A percentile compares a stretch with the other conserved stretches of the same genome.
Evolutionary conservation across 1,140 invertebrate genomes (phyloP).

Genomic region (Ceratina japonica): DNA sequence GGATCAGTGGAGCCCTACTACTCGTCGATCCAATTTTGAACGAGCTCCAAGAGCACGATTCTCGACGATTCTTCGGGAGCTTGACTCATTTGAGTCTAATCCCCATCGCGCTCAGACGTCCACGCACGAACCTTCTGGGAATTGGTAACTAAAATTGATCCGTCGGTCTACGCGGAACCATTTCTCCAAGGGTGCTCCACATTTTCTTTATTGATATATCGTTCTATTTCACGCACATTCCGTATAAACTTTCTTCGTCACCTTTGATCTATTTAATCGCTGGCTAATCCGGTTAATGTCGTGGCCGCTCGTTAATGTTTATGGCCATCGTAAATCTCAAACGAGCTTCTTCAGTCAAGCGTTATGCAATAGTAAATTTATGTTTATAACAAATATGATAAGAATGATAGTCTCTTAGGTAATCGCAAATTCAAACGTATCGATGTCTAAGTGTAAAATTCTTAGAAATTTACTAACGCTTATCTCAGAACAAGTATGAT

Average conservation of each 20-base stretch:
- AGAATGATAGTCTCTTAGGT: not conserved
- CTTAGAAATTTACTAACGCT: not conserved
- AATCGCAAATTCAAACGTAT: not conserved
- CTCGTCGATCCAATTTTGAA: not conserved
- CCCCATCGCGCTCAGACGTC: not conserved
- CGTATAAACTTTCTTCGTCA: not conserved
- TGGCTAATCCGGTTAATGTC: not conserved
- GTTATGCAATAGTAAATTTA: not conserved
- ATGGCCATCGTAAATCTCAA: not conserved
- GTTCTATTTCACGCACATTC: not conserved
- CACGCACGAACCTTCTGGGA: conserved; percentile 13
- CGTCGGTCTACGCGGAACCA: not conserved
- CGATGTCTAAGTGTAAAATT: no score
- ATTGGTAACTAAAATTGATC: conserved; percentile 4
- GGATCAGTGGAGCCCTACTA: not conserved
- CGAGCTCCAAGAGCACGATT: not conserved
- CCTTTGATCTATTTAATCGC: not conserved
- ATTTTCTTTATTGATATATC: conserved; percentile 5
- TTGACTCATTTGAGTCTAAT: not conserved
- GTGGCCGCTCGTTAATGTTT: not conserved
- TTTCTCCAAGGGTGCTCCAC: not conserved
- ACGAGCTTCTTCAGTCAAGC: not conserved
- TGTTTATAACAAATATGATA: not conserved
- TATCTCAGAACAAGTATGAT: not conserved
- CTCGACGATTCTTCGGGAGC: not conserved